phyloP scores from a whole-genome alignment of 2,888 invertebrate genomes.

The Pyrochroa serraticornis region DNA sequence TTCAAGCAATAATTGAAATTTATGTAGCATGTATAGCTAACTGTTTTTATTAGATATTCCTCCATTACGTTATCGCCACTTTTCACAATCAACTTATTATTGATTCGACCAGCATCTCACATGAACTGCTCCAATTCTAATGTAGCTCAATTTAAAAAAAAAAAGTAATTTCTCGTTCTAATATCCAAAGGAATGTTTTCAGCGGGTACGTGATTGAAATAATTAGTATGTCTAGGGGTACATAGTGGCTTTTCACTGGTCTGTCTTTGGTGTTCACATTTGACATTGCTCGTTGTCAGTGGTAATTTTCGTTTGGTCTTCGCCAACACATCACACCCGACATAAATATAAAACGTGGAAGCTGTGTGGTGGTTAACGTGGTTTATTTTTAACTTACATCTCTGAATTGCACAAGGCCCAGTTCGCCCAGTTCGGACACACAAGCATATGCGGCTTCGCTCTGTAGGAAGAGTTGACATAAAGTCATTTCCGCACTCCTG shows the following conservation, averaged over 20 bases:
- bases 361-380: no score
- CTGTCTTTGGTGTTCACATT: not conserved
- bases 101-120: not conserved
- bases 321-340: not conserved
- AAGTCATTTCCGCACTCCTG: slow-evolving; percentile 97
- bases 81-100: not conserved
- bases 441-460: slow-evolving; percentile 98
- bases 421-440: slow-evolving; percentile 96
- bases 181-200: no score
- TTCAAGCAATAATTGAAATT: no score
- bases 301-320: no score
- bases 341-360: slow-evolving; percentile 1
- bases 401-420: slow-evolving; percentile 96
- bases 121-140: not conserved
- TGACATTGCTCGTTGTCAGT: no score
- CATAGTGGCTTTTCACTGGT: not conserved
- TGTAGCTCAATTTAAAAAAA: not conserved
- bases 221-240: not conserved
- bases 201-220: no score
- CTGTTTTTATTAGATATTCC: no score
- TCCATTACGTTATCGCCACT: no score
- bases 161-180: not conserved
- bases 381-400: slow-evolving; percentile 71
- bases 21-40: no score
- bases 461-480: slow-evolving; percentile 97